These are phyloP conservation scores for Hylomyscus alleni DNA, from an alignment of 2,797 vertebrate genomes.

Conservation along the genomic window DNA sequence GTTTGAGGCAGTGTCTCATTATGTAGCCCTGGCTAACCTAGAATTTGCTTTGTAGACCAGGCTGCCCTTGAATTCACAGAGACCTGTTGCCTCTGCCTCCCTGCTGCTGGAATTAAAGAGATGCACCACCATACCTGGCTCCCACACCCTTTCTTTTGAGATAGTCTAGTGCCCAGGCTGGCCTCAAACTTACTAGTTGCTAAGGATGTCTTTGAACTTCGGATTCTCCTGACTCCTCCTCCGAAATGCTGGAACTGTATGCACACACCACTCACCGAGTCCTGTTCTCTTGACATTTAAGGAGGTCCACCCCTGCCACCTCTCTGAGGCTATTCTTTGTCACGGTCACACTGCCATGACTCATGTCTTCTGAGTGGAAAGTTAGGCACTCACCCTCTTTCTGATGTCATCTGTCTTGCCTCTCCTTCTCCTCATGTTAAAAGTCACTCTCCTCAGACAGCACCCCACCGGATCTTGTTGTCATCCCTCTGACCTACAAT, in stretches of 20 bases:
- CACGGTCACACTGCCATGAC: neutral
- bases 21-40: neutral
- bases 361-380: neutral
- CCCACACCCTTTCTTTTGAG: neutral
- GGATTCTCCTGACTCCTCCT: neutral
- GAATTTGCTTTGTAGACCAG: neutral
- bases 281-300: neutral
- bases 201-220: neutral
- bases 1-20: neutral
- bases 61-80: neutral
- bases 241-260: neutral
- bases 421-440: neutral
- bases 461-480: neutral
- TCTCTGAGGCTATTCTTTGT: neutral
- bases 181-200: neutral
- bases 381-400: neutral
- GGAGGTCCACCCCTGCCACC: neutral
- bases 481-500: neutral
- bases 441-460: neutral
- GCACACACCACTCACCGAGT: neutral
- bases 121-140: rapidly evolving
- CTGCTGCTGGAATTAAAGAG: neutral
- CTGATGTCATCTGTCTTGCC: neutral
- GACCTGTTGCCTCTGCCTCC: neutral
- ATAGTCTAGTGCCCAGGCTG: neutral